A percentile compares a stretch with the other conserved stretches of the same genome.
Evolutionary conservation across 2,113 vertebrate genomes (phyloP).

Genomic region (Excalfactoria chinensis): DNA sequence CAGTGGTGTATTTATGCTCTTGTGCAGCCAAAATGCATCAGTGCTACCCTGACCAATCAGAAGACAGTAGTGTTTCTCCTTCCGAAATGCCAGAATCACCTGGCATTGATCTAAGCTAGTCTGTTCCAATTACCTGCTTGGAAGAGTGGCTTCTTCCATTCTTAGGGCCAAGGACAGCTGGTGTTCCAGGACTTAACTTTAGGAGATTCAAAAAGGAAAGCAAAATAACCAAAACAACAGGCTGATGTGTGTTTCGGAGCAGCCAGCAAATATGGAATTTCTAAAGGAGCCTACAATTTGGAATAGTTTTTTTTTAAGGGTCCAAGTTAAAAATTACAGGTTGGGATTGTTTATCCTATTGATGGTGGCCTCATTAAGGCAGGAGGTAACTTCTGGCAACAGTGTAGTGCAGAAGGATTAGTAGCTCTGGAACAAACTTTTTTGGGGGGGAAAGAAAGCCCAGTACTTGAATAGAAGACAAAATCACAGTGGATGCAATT

Average conservation of each 20-base stretch:
- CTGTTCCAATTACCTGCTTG: not conserved
- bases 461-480: not conserved
- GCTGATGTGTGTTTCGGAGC: accelerated
- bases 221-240: accelerated
- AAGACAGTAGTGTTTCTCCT: conserved; percentile 14
- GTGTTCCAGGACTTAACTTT: not conserved
- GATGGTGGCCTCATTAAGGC: not conserved
- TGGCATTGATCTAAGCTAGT: not conserved
- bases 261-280: not conserved
- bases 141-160: not conserved
- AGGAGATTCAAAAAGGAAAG: not conserved
- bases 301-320: not conserved
- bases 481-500: not conserved
- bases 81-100: not conserved
- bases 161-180: not conserved
- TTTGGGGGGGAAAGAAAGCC: not conserved
- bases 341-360: not conserved
- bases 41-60: not conserved
- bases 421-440: not conserved
- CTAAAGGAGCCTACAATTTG: not conserved
- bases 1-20: not conserved
- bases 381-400: not conserved
- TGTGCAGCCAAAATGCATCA: not conserved
- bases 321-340: not conserved
- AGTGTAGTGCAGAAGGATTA: not conserved